Evolutionary conservation across 2,113 vertebrate genomes (phyloP).

Genomic region (Pterocles gutturalis): DNA sequence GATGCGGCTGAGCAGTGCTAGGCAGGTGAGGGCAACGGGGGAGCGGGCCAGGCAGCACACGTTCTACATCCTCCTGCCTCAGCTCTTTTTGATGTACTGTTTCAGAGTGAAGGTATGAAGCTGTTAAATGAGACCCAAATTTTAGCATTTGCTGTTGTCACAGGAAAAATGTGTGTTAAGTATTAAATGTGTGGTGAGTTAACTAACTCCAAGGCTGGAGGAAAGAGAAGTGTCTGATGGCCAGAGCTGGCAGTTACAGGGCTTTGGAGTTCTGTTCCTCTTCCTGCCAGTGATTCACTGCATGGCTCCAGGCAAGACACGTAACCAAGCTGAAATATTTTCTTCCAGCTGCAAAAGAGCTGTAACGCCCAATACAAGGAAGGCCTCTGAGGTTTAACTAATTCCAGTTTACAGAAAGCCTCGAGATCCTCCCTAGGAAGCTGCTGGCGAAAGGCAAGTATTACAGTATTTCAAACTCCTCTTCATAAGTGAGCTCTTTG

Average conservation of each 20-base stretch:
- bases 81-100: fast-evolving
- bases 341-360: conserved; percentile 16
- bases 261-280: conserved; percentile 14
- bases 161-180: background rate
- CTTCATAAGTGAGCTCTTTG: background rate
- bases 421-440: background rate
- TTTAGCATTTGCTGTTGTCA: background rate
- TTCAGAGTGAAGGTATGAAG: background rate
- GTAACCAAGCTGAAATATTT: conserved; percentile 18
- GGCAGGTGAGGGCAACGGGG: background rate
- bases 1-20: background rate
- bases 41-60: background rate
- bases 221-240: background rate
- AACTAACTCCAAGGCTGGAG: background rate
- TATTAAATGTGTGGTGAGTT: background rate
- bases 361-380: background rate
- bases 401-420: background rate
- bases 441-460: background rate
- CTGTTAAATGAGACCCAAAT: background rate
- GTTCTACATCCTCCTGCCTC: background rate
- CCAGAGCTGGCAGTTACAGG: background rate
- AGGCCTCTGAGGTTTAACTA: background rate
- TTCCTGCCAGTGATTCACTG: conserved; percentile 34
- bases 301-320: background rate
- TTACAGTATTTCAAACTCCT: background rate